Conservation (phyloP, 2,797 vertebrate species). For the Numenius phaeopus region DNA sequence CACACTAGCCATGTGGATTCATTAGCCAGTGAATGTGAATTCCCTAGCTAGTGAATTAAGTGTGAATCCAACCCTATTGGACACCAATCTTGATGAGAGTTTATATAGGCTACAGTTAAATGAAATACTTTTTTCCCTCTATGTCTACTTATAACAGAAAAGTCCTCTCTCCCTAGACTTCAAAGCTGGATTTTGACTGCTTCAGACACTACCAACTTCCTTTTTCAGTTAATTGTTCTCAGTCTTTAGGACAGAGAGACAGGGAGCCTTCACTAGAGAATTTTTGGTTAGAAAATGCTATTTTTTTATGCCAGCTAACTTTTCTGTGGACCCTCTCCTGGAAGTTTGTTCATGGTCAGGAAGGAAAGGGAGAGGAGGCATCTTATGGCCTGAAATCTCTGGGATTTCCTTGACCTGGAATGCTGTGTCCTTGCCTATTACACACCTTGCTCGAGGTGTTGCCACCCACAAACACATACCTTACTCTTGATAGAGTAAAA, state of each 20-base stretch:
- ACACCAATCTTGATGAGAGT: background rate
- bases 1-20: background rate
- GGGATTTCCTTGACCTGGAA: background rate
- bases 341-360: background rate
- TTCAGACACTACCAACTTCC: background rate
- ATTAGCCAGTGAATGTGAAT: background rate
- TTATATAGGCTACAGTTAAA: background rate
- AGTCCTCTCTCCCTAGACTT: background rate
- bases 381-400: background rate
- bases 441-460: accelerated
- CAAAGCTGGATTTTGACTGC: background rate
- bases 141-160: background rate
- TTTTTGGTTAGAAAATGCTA: background rate
- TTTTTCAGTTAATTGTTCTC: background rate
- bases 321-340: background rate
- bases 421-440: background rate
- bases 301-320: background rate
- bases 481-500: accelerated
- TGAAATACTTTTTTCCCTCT: background rate
- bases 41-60: background rate
- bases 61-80: background rate
- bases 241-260: background rate
- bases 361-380: background rate
- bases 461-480: background rate
- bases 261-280: background rate